These are phyloP conservation scores for Holothuria leucospilota DNA, from an alignment of 53 echinoderm and acorn worm species.

Conservation along the genomic window DNA sequence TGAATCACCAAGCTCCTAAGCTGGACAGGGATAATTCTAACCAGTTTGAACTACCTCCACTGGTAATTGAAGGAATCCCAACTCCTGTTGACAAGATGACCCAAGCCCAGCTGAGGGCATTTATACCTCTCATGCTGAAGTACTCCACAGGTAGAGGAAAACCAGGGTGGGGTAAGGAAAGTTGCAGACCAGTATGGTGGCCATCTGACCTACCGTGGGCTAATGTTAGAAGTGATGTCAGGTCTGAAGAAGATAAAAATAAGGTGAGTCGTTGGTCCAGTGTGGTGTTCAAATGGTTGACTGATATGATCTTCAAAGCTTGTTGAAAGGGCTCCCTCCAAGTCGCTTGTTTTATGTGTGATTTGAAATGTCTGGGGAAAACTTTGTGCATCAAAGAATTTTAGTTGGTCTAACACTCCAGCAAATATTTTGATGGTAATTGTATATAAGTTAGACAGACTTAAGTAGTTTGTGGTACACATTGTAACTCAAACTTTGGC, in stretches of 20 bases:
- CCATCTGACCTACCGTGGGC: constrained; percentile 99
- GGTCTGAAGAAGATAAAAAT: constrained; percentile 90
- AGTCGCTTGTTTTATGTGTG: too few relatives aligned
- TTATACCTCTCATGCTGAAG: constrained; percentile 98
- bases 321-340: too few relatives aligned
- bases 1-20: constrained; percentile 85
- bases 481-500: too few relatives aligned
- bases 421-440: too few relatives aligned
- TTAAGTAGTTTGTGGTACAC: too few relatives aligned
- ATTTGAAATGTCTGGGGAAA: too few relatives aligned
- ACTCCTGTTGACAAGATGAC: constrained; percentile 99
- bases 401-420: too few relatives aligned
- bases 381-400: too few relatives aligned
- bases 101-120: constrained; percentile 94
- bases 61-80: constrained; percentile 95
- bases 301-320: neutral
- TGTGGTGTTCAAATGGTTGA: too few relatives aligned
- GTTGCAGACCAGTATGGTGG: constrained; percentile 98
- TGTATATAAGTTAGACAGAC: too few relatives aligned
- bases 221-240: constrained; percentile 95
- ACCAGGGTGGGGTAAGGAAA: constrained; percentile 99
- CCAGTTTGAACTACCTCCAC: constrained; percentile 91
- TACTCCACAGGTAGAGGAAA: constrained; percentile 97
- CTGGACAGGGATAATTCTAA: constrained; percentile 75
- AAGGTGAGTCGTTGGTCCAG: constrained; percentile 59